Percentiles rank a stretch among this genome's conserved stretches.
Conservation (phyloP, 2,113 vertebrate species). For the Percina caprodes region DNA sequence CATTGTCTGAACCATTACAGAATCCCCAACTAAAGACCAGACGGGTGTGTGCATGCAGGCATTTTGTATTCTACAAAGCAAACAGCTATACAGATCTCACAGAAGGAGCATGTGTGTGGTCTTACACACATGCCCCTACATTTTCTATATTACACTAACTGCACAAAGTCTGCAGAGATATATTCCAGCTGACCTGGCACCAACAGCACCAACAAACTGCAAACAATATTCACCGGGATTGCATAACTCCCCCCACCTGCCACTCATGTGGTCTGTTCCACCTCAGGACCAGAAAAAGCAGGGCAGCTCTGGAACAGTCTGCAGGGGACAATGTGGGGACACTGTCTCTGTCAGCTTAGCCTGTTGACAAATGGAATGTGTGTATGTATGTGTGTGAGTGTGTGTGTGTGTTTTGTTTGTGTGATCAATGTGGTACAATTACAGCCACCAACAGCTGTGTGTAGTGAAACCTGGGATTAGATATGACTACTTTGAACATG, state of each 20-base stretch:
- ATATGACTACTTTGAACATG: constrained; percentile 59
- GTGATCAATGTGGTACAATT: constrained; percentile 13
- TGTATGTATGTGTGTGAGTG: neutral
- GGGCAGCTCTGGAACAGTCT: neutral
- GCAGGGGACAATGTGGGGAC: neutral
- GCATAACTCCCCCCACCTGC: neutral
- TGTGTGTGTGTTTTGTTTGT: neutral
- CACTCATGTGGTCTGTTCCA: constrained; percentile 30
- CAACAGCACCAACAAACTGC: constrained; percentile 7
- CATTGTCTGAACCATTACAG: neutral
- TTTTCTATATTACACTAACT: constrained; percentile 31
- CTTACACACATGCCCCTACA: too few relatives aligned
- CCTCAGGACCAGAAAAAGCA: neutral
- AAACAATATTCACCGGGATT: constrained; percentile 27
- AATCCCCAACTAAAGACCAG: constrained; percentile 29
- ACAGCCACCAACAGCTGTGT: constrained; percentile 44
- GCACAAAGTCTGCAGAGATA: constrained; percentile 10
- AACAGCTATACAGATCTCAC: constrained; percentile 15
- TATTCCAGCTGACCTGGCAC: constrained; percentile 47
- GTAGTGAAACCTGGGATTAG: constrained; percentile 57
- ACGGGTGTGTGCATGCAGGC: constrained; percentile 18
- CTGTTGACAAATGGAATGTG: neutral
- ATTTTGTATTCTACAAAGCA: neutral
- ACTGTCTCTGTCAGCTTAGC: neutral
- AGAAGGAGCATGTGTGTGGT: constrained; percentile 31